phyloP scores from a whole-genome alignment of 2,113 vertebrate genomes.

The Colossoma macropomum region DNA sequence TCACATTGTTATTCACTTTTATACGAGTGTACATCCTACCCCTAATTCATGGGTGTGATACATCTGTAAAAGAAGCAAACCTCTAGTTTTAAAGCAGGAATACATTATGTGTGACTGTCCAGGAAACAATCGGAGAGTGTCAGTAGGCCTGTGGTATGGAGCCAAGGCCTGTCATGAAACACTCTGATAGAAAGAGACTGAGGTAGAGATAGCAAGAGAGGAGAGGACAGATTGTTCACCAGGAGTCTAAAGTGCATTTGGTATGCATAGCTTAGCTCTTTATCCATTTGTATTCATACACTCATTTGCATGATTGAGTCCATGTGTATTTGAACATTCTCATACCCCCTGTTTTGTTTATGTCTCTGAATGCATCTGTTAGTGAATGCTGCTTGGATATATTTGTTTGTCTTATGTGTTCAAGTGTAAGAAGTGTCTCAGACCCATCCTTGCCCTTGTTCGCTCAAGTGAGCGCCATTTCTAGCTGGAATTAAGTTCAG shows the following conservation, averaged over 20 bases:
- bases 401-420: slow-evolving; percentile 47
- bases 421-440: slow-evolving; percentile 32
- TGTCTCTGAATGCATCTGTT: slow-evolving; percentile 50
- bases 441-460: background rate
- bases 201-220: background rate
- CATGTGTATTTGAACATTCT: slow-evolving; percentile 59
- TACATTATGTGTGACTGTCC: slow-evolving; percentile 4
- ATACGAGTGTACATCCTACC: background rate
- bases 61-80: background rate
- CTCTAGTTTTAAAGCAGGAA: background rate
- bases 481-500: background rate
- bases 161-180: slow-evolving; percentile 25
- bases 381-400: slow-evolving; percentile 45
- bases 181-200: slow-evolving; percentile 22
- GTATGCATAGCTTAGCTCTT: slow-evolving; percentile 59
- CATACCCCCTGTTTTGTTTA: slow-evolving; percentile 52
- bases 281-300: slow-evolving; percentile 59
- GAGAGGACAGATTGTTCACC: slow-evolving; percentile 46
- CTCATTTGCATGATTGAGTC: slow-evolving; percentile 62
- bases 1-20: background rate
- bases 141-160: background rate
- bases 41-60: background rate
- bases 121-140: slow-evolving; percentile 25
- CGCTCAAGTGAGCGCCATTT: background rate
- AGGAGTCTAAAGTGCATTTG: slow-evolving; percentile 56